These are phyloP conservation scores for Stenopsyche tienmushanensis DNA, from an alignment of 1,140 invertebrate genomes.

Conservation along the genomic window DNA sequence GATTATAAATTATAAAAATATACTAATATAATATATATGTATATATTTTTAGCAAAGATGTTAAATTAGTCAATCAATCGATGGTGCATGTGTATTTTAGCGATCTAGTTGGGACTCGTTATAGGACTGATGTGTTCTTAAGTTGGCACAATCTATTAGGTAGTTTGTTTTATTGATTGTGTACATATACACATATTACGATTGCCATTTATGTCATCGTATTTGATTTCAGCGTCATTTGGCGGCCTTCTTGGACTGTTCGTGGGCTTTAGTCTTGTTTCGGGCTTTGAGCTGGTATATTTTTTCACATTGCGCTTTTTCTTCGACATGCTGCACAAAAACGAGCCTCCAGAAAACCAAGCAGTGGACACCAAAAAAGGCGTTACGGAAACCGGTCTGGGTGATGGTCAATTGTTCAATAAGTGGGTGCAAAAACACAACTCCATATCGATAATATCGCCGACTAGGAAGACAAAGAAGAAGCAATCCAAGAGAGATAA, in stretches of 20 bases:
- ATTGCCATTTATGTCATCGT: conserved; percentile 3
- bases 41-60: conserved; percentile 52
- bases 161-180: conserved; percentile 40
- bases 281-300: conserved; percentile 64
- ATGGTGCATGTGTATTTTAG: conserved; percentile 64
- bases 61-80: conserved; percentile 54
- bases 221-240: conserved; percentile 61
- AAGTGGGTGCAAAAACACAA: conserved; percentile 22
- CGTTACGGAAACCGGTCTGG: not conserved
- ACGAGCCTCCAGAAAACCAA: not conserved
- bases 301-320: conserved; percentile 60
- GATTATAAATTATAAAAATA: not conserved
- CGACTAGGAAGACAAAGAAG: not conserved
- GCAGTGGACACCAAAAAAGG: not conserved
- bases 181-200: not conserved
- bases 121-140: conserved; percentile 60
- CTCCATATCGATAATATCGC: not conserved
- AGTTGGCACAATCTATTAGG: conserved; percentile 58
- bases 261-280: conserved; percentile 68
- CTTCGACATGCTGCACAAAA: conserved; percentile 44
- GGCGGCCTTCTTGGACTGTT: conserved; percentile 66
- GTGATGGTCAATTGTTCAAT: conserved; percentile 12
- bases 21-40: not conserved
- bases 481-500: no score
- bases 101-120: conserved; percentile 60